Conservation (phyloP, 2,113 vertebrate genomes). For the Psophia crepitans region DNA sequence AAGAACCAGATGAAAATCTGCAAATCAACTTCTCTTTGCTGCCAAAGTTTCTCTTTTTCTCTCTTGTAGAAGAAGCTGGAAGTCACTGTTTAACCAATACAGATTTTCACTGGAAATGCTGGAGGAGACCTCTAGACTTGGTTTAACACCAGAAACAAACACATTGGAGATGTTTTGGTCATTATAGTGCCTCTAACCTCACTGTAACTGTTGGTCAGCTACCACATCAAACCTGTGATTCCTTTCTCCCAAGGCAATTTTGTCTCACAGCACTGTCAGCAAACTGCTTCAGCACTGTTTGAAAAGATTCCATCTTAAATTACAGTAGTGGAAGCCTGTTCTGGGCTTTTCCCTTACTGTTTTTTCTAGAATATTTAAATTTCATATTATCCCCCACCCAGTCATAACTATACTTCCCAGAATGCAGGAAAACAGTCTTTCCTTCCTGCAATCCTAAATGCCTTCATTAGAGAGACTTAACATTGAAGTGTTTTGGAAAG, state of each 20-base stretch:
- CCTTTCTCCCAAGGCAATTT: neutral
- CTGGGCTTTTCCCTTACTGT: neutral
- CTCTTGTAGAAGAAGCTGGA: neutral
- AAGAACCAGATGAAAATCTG: conserved; percentile 39
- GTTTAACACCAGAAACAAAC: neutral
- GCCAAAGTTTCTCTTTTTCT: neutral
- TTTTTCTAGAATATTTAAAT: neutral
- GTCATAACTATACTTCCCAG: neutral
- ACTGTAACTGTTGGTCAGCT: neutral
- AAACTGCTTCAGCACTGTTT: neutral
- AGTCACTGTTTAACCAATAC: conserved; percentile 12
- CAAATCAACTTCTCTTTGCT: conserved; percentile 36
- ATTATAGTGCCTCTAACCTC: neutral
- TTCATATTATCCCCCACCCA: neutral
- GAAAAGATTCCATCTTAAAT: conserved; percentile 61
- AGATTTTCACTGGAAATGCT: conserved; percentile 5
- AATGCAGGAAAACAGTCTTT: neutral
- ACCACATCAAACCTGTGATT: neutral
- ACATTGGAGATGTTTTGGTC: neutral
- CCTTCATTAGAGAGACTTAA: conserved; percentile 16
- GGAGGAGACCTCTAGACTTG: neutral
- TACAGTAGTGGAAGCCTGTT: neutral
- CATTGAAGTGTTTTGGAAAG: neutral
- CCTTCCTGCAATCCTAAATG: conserved; percentile 35
- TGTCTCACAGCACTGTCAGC: conserved; percentile 10